Base-by-base conservation (phyloP, 2,888 invertebrate genomes). In the Leptinotarsa haldemani region DNA sequence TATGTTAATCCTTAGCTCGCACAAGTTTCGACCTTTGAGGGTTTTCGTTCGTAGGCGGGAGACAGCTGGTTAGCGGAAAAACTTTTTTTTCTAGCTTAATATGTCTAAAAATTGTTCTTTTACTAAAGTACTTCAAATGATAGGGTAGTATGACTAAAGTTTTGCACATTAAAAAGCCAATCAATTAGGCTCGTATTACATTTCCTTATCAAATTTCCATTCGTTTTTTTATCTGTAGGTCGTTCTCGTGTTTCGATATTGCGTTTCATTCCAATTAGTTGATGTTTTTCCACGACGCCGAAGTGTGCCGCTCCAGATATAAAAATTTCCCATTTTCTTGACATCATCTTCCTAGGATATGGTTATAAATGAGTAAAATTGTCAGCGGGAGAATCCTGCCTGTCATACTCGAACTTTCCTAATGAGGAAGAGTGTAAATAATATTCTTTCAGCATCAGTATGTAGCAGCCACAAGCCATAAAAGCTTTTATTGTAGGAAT, bases 401-500 rank as follows among this genome's bases (percentile, higher is more conserved):
- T 3, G 18, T 40, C 61, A 12, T 40, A 67, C 53, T 46, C 56
- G 56, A 56, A 46, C 68, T 68, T 46, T 20, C 5, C 16, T 68
- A 56, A 68, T 68, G 68, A 68, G 20, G 68, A 56, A 22, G 20
- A 30, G 46, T 56, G 68, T 68, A 68, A 68, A 68, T 53, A 68
- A 52, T 52, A 48, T 66, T 40, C 68, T 46, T 58, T 56, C 68
- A 53, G 22, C 68, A 68, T 56, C 53, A 52, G 22, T 74, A 69
- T 69, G 69, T 68, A 61, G 65, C 65, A 70, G 40, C 61, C 40
- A 52, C 56, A 47, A 73, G 63, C 69, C 61, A 61, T 74, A 69
- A 71, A 74, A 76, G 65, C 73, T 69, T 70, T 76, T 69, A 76
- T 73, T 76, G 71, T 66, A 74, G 71, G 61, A 9, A 12, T 69